Evolutionary conservation across 2,888 invertebrate species (phyloP).

Genomic region (Drosophila putrida): DNA sequence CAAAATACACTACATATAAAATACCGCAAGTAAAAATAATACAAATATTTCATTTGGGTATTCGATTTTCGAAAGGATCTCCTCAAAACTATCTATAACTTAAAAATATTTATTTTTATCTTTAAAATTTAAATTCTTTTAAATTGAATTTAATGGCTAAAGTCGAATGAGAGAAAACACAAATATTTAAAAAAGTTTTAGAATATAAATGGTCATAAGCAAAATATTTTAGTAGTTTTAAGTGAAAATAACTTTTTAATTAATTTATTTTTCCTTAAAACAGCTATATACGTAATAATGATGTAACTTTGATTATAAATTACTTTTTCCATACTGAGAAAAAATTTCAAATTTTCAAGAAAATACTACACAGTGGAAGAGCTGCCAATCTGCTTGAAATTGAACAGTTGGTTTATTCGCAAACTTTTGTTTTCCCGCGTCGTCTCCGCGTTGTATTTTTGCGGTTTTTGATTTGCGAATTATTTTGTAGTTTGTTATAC

Average conservation of each 20-base stretch:
- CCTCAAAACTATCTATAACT: neutral
- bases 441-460: slow-evolving; percentile 34
- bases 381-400: slow-evolving; percentile 33
- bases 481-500: slow-evolving; percentile 5
- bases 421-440: slow-evolving; percentile 43
- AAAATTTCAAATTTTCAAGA: no score
- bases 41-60: neutral
- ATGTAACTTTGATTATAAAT: no score
- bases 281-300: no score
- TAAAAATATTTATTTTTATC: neutral
- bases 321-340: no score
- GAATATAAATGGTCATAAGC: no score
- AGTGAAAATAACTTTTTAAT: no score
- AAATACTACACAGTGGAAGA: neutral
- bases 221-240: no score
- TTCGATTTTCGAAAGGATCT: neutral
- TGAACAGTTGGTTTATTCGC: slow-evolving; percentile 39
- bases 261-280: no score
- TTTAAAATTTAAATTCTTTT: no score
- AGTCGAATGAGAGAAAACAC: no score
- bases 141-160: no score
- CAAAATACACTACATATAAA: slow-evolving; percentile 18
- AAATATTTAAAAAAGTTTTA: no score
- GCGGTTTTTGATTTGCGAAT: slow-evolving; percentile 34
- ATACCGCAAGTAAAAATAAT: neutral